A percentile compares a stretch with the other conserved stretches of the same genome.
phyloP scores from a whole-genome alignment of 1,140 invertebrate genomes.

The Lordiphosa clarofinis region DNA sequence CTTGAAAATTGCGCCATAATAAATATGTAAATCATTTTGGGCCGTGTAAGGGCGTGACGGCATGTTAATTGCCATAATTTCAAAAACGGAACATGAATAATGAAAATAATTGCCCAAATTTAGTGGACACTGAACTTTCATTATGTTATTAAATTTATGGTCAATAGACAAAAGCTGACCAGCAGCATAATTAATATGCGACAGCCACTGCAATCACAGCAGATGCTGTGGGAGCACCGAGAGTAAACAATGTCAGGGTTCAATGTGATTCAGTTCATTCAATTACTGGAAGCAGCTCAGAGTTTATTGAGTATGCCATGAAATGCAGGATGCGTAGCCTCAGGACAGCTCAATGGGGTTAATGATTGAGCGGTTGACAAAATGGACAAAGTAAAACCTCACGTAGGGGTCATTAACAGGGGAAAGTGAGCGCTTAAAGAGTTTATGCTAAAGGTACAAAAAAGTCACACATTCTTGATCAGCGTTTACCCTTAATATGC shows the following conservation, averaged over 20 bases:
- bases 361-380: slow-evolving; percentile 1
- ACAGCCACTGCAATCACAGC: slow-evolving; percentile 5
- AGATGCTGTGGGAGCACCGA: slow-evolving; percentile 6
- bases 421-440: background rate
- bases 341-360: background rate
- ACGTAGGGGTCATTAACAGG: background rate
- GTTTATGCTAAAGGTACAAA: no score
- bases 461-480: no score
- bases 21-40: slow-evolving; percentile 39
- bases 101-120: slow-evolving; percentile 49
- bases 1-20: slow-evolving; percentile 20
- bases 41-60: slow-evolving; percentile 14
- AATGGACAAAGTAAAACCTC: background rate
- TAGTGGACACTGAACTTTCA: slow-evolving; percentile 43
- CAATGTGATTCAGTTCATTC: slow-evolving; percentile 36
- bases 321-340: slow-evolving; percentile 1
- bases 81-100: no score
- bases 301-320: slow-evolving; percentile 28
- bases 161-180: slow-evolving; percentile 46
- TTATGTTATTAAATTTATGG: slow-evolving; percentile 56
- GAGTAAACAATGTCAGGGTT: slow-evolving; percentile 34
- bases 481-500: no score
- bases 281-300: slow-evolving; percentile 7
- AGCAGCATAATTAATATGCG: slow-evolving; percentile 54
- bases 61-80: slow-evolving; percentile 52